Evolutionary conservation across 2,113 vertebrate genomes (phyloP).

Genomic region (Axis porcinus): DNA sequence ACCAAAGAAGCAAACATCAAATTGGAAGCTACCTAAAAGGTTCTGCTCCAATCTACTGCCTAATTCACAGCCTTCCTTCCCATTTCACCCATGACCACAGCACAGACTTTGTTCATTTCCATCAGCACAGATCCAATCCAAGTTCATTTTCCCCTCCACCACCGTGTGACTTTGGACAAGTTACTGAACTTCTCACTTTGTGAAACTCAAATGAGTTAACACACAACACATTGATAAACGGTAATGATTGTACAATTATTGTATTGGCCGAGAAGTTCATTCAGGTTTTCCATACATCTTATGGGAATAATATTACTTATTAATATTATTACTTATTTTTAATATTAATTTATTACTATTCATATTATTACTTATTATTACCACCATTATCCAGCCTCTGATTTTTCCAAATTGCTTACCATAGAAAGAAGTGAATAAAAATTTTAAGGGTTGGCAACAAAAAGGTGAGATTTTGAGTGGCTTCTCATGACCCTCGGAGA

Average conservation of each 20-base stretch:
- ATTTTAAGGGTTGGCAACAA: not conserved
- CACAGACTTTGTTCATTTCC: not conserved
- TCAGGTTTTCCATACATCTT: not conserved
- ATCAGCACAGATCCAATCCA: not conserved
- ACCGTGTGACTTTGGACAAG: not conserved
- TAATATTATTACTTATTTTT: not conserved
- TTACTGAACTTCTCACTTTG: not conserved
- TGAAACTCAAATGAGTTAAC: not conserved
- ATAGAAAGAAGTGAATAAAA: not conserved
- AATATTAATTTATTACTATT: not conserved
- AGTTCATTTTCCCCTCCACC: not conserved
- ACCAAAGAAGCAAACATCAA: not conserved
- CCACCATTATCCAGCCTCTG: not conserved
- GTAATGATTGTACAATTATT: not conserved
- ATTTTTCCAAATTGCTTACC: not conserved
- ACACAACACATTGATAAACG: not conserved
- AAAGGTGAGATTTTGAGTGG: slow-evolving; percentile 27
- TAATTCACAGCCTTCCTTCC: not conserved
- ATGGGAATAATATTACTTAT: not conserved
- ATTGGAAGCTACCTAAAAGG: not conserved
- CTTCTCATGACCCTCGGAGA: slow-evolving; percentile 37
- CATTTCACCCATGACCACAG: not conserved
- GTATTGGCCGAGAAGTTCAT: not conserved
- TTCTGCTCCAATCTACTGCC: not conserved
- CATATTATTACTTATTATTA: not conserved